Evolutionary conservation across 2,888 invertebrate genomes (phyloP), one percentile per base, ranked within the genome.

Genomic region (Anoncus sp.): DNA sequence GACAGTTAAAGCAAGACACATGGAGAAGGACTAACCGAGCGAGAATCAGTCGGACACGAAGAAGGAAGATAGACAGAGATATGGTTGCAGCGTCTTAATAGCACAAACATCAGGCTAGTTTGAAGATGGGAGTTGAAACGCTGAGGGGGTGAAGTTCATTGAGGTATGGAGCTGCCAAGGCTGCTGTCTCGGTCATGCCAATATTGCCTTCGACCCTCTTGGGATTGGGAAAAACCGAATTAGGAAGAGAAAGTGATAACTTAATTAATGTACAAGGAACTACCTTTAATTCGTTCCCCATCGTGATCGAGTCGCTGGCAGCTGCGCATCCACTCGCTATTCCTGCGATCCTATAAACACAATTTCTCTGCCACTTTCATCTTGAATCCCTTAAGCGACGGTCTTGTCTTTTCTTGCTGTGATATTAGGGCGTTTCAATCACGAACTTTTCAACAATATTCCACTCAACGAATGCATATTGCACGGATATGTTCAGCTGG

Each of bases 181-280:
- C 47, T n/a, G 38, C 40, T 80, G 73, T 80, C 82, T 81, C 83
- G 85, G 84, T 85, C 85, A 85, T 82, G 85, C 84, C 83, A 84
- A 87, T 87, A 87, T 86, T 84, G 84, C 85, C 84, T 82, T 83
- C 85, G 79, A 81, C 75, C 81, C 79, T 74, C 60, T 31, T 35
- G 59, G 65, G 31, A 70, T 63, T 16, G 51, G 10, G 35, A 10
- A 10, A 38, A 38, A 43, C 27, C 22, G 71, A 45, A 38, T 16
- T 78, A 31, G 12, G 7, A 38, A 40, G 31, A n/a, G 71, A 80
- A 84, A 82, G 81, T 85, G 86, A 87, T 86, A 84, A 84, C 86
- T 84, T 86, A 86, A 87, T 87, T 87, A 85, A 85, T 83, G 86
- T 81, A 80, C 80, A 75, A 80, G 77, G 77, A 82, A 82, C 81